Evolutionary conservation across 2,113 vertebrate genomes (phyloP).

Genomic region (Motacilla tschutschensis): DNA sequence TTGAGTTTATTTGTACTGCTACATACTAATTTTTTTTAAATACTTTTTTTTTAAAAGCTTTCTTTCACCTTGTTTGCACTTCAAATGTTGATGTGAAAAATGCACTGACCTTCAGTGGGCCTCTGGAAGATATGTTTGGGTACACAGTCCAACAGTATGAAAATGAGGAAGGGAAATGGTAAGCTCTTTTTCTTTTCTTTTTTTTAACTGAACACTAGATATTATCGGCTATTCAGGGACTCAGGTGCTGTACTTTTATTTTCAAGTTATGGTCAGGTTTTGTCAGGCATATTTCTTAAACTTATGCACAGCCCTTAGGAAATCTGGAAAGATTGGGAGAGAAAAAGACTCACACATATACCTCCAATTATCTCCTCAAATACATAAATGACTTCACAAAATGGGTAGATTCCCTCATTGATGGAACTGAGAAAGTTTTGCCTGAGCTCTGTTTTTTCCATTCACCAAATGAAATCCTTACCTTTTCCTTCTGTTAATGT

Average conservation of each 20-base stretch:
- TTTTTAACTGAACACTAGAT: not conserved
- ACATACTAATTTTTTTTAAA: not conserved
- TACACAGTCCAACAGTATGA: conserved; percentile 96
- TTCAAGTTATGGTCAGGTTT: not conserved
- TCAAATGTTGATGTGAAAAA: conserved; percentile 97
- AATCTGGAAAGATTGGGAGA: not conserved
- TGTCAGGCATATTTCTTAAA: not conserved
- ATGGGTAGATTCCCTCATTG: not conserved
- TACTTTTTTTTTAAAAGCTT: conserved; percentile 57
- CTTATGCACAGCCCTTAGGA: not conserved
- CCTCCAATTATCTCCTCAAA: not conserved
- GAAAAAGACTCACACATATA: not conserved
- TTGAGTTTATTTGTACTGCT: not conserved
- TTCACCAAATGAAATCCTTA: not conserved
- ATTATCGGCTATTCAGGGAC: not conserved
- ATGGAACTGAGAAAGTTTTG: not conserved
- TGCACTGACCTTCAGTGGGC: conserved; percentile 85
- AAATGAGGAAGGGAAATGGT: conserved; percentile 97
- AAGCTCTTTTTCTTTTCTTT: conserved; percentile 41
- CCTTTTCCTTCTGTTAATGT: not conserved
- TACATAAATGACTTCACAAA: not conserved
- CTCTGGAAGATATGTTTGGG: conserved; percentile 94
- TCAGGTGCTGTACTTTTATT: not conserved
- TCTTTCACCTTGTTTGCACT: conserved; percentile 69
- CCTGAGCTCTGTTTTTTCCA: not conserved